A percentile compares a stretch with the other conserved stretches of the same genome.
Conservation (phyloP, 2,797 vertebrate species). For the Columba guinea region DNA sequence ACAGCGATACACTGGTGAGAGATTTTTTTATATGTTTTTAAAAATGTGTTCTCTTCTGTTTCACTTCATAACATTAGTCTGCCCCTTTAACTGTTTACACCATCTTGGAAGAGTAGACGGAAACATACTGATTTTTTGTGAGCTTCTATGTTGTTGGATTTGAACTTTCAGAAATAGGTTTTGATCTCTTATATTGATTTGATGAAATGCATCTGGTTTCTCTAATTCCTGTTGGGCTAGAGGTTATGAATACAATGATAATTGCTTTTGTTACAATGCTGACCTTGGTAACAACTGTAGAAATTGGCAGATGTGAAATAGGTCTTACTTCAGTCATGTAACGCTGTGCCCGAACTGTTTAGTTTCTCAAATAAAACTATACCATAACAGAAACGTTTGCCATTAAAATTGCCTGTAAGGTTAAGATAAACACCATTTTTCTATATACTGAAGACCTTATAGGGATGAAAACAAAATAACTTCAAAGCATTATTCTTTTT, state of each 20-base stretch:
- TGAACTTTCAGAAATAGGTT: neutral
- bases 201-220: neutral
- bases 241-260: neutral
- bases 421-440: neutral
- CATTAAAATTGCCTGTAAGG: neutral
- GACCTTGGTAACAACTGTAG: neutral
- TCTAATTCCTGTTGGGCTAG: neutral
- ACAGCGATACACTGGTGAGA: slow-evolving; percentile 92
- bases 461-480: neutral
- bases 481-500: neutral
- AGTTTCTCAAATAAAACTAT: neutral
- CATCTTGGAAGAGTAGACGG: neutral
- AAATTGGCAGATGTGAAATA: neutral
- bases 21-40: neutral
- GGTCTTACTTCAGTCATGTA: neutral
- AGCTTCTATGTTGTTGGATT: neutral
- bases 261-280: neutral
- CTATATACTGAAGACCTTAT: neutral
- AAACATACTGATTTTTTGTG: neutral
- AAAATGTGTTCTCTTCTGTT: neutral
- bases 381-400: neutral
- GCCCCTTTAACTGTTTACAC: neutral
- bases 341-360: neutral
- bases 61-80: neutral
- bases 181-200: neutral